These are phyloP conservation scores for Halisarca cf. caerulea DNA, from an alignment of 37 sponge, comb jelly and placozoan genomes.

Conservation along the genomic window DNA sequence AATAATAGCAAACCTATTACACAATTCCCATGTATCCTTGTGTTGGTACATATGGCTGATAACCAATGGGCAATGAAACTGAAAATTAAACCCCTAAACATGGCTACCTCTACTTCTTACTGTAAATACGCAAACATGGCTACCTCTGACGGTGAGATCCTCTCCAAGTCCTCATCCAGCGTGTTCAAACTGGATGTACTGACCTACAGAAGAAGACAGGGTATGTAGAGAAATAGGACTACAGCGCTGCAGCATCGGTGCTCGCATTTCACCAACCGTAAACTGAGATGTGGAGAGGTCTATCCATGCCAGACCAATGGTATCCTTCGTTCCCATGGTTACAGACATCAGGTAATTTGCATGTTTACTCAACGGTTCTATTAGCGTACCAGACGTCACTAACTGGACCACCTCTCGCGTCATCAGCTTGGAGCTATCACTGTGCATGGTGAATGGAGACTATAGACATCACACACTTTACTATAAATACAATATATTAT, in stretches of 20 bases:
- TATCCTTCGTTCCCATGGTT: slow-evolving; percentile 43
- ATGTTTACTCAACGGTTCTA: slow-evolving; percentile 65
- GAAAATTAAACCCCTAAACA: too few relatives aligned
- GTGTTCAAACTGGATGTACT: not conserved
- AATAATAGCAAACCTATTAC: too few relatives aligned
- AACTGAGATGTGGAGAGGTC: slow-evolving; percentile 83
- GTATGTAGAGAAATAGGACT: not conserved
- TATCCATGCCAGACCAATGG: slow-evolving; percentile 81
- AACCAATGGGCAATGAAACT: too few relatives aligned
- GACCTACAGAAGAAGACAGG: not conserved
- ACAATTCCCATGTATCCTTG: too few relatives aligned
- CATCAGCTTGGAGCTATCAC: slow-evolving; percentile 24
- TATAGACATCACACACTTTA: too few relatives aligned
- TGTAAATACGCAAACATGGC: too few relatives aligned
- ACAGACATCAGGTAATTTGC: slow-evolving; percentile 83
- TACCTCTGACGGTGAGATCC: slow-evolving; percentile 82
- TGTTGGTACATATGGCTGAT: not conserved
- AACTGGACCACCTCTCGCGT: slow-evolving; percentile 68
- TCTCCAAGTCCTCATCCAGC: slow-evolving; percentile 76
- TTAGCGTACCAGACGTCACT: slow-evolving; percentile 83
- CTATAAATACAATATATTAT: too few relatives aligned
- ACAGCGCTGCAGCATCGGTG: too few relatives aligned
- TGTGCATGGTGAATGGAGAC: too few relatives aligned
- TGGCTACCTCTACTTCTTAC: too few relatives aligned
- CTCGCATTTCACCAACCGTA: slow-evolving; percentile 23